A percentile compares a stretch with the other conserved stretches of the same genome.
These are phyloP conservation scores for Sebastes taczanowskii DNA, from an alignment of 2,797 vertebrate genomes.

Conservation along the genomic window DNA sequence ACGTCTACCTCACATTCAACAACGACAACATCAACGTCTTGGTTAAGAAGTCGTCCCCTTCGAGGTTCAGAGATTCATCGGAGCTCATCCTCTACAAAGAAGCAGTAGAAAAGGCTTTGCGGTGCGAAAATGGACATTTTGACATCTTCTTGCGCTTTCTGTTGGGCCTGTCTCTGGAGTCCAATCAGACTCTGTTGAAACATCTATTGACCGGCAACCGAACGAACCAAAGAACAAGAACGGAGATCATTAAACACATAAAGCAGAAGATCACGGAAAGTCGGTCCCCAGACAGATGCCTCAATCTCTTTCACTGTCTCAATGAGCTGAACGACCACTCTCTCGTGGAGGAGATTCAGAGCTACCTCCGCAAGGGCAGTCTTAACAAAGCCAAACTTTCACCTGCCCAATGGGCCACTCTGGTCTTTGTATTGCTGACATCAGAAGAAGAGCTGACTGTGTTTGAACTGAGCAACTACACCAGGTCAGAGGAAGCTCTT, in stretches of 20 bases:
- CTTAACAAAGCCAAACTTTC: constrained; percentile 55
- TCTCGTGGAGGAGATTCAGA: constrained; percentile 69
- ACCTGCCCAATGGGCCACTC: constrained; percentile 66
- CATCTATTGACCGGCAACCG: constrained; percentile 54
- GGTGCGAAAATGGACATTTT: constrained; percentile 53
- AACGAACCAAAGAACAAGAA: constrained; percentile 42
- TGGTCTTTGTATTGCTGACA: constrained; percentile 71
- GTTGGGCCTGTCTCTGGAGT: constrained; percentile 69
- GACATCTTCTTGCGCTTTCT: constrained; percentile 78
- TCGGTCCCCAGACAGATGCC: constrained; percentile 54
- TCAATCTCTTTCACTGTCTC: constrained; percentile 76
- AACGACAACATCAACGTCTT: constrained; percentile 65
- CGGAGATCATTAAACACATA: constrained; percentile 62
- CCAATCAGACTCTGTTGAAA: constrained; percentile 56
- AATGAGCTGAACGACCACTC: constrained; percentile 70
- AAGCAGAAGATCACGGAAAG: constrained; percentile 61
- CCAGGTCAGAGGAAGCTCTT: constrained; percentile 69
- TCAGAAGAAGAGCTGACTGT: constrained; percentile 67
- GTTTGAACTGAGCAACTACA: constrained; percentile 69
- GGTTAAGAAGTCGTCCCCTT: constrained; percentile 46
- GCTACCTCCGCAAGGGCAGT: constrained; percentile 46
- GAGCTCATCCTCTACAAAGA: constrained; percentile 67
- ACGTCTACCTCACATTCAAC: constrained; percentile 69
- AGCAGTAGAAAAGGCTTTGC: constrained; percentile 63
- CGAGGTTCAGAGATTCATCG: constrained; percentile 35